Evolutionary conservation across 2,888 invertebrate species (phyloP).

Genomic region (Hydrotaea diabolus): DNA sequence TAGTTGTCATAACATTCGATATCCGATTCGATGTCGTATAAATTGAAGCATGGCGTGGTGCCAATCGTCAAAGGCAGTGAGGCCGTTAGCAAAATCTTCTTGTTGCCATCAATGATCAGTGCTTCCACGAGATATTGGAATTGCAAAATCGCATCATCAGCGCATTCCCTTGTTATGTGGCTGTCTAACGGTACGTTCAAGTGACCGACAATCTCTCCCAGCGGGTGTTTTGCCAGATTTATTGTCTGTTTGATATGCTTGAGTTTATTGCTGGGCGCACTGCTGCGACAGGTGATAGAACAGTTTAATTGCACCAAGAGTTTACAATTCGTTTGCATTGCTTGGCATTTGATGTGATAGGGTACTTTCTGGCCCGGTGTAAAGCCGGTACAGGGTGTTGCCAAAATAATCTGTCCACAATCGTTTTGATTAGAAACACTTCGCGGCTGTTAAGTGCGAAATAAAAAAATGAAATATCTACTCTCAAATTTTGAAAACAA

Average conservation of each 20-base stretch:
- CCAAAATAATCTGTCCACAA: slow-evolving; percentile 44
- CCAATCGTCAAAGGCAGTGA: slow-evolving; percentile 52
- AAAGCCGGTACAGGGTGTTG: slow-evolving; percentile 55
- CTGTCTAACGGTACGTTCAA: slow-evolving; percentile 51
- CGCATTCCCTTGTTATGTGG: slow-evolving; percentile 14
- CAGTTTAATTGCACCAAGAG: slow-evolving; percentile 54
- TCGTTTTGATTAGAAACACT: slow-evolving; percentile 1
- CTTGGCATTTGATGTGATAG: slow-evolving; percentile 36
- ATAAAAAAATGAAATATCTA: neutral
- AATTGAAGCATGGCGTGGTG: slow-evolving; percentile 43
- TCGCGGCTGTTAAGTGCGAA: slow-evolving; percentile 31
- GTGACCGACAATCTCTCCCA: neutral
- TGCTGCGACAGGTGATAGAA: slow-evolving; percentile 40
- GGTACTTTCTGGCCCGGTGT: slow-evolving; percentile 59
- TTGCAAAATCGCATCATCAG: slow-evolving; percentile 23
- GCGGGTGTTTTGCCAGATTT: slow-evolving; percentile 42
- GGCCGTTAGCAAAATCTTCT: slow-evolving; percentile 24
- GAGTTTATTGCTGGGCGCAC: neutral
- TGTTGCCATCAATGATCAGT: slow-evolving; percentile 32
- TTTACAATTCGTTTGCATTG: slow-evolving; percentile 48
- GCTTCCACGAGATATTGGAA: slow-evolving; percentile 46
- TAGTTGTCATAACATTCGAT: slow-evolving; percentile 56
- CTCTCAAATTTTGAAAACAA: too few species aligned
- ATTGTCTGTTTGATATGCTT: slow-evolving; percentile 53
- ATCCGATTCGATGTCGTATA: neutral